phyloP scores from a whole-genome alignment of 2,888 invertebrate genomes.

The Osmoderma eremita region DNA sequence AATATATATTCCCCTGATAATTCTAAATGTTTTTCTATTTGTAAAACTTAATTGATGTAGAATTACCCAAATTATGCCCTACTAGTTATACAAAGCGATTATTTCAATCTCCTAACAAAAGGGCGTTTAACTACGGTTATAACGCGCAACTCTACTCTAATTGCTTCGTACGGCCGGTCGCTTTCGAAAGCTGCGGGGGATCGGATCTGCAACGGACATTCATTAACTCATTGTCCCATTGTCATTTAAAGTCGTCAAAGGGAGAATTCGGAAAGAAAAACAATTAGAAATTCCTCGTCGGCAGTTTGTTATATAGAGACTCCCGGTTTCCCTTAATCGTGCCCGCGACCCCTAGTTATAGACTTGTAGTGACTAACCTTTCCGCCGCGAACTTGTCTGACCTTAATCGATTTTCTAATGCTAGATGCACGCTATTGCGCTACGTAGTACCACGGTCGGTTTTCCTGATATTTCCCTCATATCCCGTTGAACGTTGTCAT shows the following conservation, averaged over 20 bases:
- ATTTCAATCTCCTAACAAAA: constrained; percentile 15
- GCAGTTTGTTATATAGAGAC: constrained; percentile 16
- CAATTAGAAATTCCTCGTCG: constrained; percentile 31
- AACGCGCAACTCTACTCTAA: constrained; percentile 21
- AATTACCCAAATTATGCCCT: too few relatives aligned
- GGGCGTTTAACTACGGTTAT: constrained; percentile 16
- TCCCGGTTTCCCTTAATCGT: constrained; percentile 18
- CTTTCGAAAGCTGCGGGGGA: constrained; percentile 15
- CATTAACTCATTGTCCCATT: constrained; percentile 36
- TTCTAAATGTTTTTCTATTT: too few relatives aligned
- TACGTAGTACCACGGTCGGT: background rate
- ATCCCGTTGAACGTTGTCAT: background rate
- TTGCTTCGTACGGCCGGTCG: constrained; percentile 22
- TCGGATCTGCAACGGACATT: constrained; percentile 32
- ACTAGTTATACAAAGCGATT: too few relatives aligned
- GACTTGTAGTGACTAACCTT: constrained; percentile 24
- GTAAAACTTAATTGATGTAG: too few relatives aligned
- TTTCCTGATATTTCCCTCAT: background rate
- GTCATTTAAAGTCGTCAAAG: constrained; percentile 39
- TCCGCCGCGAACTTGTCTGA: constrained; percentile 4
- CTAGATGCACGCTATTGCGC: constrained; percentile 14
- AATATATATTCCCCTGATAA: too few relatives aligned
- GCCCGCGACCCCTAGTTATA: constrained; percentile 23
- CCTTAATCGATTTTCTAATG: constrained; percentile 34
- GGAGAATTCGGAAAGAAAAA: constrained; percentile 35